A percentile compares a stretch with the other conserved stretches of the same genome.
These are phyloP conservation scores for Automeris io DNA, from an alignment of 2,888 invertebrate species.

Conservation along the genomic window DNA sequence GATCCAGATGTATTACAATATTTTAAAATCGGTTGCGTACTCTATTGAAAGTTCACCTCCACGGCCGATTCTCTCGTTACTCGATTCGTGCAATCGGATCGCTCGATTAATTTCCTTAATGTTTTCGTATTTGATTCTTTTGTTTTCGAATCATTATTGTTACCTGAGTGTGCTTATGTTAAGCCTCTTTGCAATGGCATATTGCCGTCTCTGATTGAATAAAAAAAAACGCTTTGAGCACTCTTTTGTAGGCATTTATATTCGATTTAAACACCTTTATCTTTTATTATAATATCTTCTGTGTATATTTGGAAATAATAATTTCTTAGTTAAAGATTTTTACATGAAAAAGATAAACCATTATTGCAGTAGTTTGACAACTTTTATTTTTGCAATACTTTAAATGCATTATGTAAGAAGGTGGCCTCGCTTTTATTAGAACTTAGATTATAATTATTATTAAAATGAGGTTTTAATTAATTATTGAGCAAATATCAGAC, in stretches of 20 bases:
- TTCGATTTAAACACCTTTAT: too few relatives aligned
- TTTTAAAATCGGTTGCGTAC: conserved; percentile 67
- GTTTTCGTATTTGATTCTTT: conserved; percentile 52
- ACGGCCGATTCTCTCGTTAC: conserved; percentile 63
- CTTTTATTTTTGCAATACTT: conserved; percentile 46
- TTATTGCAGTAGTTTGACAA: conserved; percentile 21
- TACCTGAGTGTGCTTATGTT: conserved; percentile 1
- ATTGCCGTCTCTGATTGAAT: conserved; percentile 1
- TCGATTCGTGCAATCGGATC: conserved; percentile 71
- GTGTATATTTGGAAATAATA: too few relatives aligned
- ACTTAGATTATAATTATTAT: conserved; percentile 31
- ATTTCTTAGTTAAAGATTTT: too few relatives aligned
- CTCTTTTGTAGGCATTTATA: too few relatives aligned
- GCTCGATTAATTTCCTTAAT: conserved; percentile 67
- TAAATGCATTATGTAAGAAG: conserved; percentile 50
- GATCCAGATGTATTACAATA: conserved; percentile 74
- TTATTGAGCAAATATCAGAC: conserved; percentile 33
- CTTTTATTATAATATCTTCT: too few relatives aligned
- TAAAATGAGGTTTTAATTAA: conserved; percentile 26
- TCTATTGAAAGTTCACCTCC: conserved; percentile 56
- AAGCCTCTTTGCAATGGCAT: conserved; percentile 2
- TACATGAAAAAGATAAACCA: conserved; percentile 8
- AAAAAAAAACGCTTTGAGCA: too few relatives aligned
- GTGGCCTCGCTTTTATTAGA: conserved; percentile 47
- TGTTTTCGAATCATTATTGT: conserved; percentile 38